phyloP scores from a whole-genome alignment of 2,113 vertebrate genomes.

The Microtus ochrogaster region DNA sequence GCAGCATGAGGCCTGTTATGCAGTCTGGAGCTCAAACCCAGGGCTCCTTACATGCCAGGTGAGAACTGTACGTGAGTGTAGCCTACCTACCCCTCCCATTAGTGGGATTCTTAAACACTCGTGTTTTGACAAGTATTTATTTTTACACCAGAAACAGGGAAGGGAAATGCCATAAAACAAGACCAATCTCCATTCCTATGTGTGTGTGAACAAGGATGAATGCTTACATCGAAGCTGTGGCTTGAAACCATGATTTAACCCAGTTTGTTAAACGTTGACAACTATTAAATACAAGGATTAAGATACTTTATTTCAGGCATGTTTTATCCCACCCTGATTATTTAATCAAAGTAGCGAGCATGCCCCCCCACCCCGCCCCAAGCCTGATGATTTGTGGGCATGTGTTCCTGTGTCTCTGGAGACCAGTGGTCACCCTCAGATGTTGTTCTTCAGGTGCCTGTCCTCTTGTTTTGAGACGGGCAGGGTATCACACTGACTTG shows the following conservation, averaged over 20 bases:
- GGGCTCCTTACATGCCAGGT: neutral
- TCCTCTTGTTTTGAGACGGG: neutral
- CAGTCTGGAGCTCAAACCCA: neutral
- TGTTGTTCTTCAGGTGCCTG: neutral
- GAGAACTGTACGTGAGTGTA: neutral
- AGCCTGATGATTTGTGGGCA: neutral
- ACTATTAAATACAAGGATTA: neutral
- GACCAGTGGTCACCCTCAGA: neutral
- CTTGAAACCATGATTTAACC: neutral
- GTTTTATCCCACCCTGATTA: neutral
- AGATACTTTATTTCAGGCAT: neutral
- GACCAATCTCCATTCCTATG: neutral
- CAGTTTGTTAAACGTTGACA: constrained; percentile 18
- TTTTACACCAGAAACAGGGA: neutral
- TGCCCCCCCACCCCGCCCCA: neutral
- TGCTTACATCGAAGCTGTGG: neutral
- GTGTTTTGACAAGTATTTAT: neutral
- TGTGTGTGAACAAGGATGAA: neutral
- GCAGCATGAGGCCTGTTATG: neutral
- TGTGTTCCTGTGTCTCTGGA: neutral
- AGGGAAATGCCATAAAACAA: neutral
- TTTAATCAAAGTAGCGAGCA: neutral
- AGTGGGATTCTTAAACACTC: neutral
- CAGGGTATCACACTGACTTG: neutral
- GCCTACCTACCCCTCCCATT: neutral